Percentiles rank a stretch among this genome's conserved stretches.
These are phyloP conservation scores for Rissa tridactyla DNA, from an alignment of 2,113 vertebrate species.

Conservation along the genomic window DNA sequence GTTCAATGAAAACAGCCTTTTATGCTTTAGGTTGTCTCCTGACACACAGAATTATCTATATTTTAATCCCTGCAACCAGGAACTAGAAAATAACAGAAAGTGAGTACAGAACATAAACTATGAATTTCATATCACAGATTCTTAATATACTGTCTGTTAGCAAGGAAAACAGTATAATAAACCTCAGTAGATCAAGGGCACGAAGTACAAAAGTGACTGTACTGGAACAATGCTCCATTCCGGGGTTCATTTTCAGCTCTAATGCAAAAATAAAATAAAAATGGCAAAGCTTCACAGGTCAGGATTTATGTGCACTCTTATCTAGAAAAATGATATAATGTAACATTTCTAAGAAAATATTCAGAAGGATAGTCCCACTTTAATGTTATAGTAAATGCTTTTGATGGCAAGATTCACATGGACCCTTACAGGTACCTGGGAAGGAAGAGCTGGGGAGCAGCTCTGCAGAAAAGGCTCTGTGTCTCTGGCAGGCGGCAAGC, in stretches of 20 bases:
- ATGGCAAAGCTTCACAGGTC: neutral
- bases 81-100: neutral
- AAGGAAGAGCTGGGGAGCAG: neutral
- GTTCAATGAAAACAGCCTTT: neutral
- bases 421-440: neutral
- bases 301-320: neutral
- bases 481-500: neutral
- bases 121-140: neutral
- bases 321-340: neutral
- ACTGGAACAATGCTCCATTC: neutral
- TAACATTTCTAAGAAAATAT: neutral
- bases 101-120: neutral
- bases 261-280: neutral
- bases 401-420: neutral
- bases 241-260: neutral
- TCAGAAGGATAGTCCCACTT: neutral
- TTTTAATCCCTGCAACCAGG: neutral
- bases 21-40: neutral
- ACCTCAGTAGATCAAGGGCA: neutral
- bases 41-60: neutral
- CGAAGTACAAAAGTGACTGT: neutral
- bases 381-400: neutral
- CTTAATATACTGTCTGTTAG: neutral
- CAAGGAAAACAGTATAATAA: neutral
- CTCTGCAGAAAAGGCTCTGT: neutral